Evolutionary conservation across 2,888 invertebrate species (phyloP), one percentile per base, ranked within the genome.

Genomic region (Melinopterus prodromus): DNA sequence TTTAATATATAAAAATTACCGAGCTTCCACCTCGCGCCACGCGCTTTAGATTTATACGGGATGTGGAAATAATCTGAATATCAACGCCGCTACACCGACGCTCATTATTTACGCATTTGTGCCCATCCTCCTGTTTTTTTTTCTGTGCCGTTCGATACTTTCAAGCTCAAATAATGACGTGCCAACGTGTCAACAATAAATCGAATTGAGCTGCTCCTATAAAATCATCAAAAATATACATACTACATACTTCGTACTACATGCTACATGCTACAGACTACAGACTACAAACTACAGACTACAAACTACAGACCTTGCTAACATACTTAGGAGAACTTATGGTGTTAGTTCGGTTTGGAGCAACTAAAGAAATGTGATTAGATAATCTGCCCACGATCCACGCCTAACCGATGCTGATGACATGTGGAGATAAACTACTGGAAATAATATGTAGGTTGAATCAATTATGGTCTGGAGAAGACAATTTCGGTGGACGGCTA

Each of bases 1-100:
- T 74, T 53, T 74, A 74, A 74, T 74, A 74, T 35, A 74, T 74
- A 74, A 74, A 74, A 74, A 74, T 74, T 74, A 74, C 74, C 26
- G n/a, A 0, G 16, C 26, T 26, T 26, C 26, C 26, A 26, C 26
- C 26, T 26, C 26, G 3, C 6, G 12, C 74, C 26, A 35, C n/a
- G 9, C 2, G 12, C 53, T 53, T 12, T 53, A 53, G 12, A 53
- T 12, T 53, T 53, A 53, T 53, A 53, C 3, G 53, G 53, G 7
- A 53, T 6, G 53, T 35, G n/a, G 9, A 36, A 26, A 74, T 36
- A 35, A 74, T 74, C 37, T 26, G 35, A 74, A 74, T 74, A 53
- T 53, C 53, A 53, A 53, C 53, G 5, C 53, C 53, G 53, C 53
- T 53, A 53, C 26, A 26, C 3, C 7, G 7, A 53, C 53, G 5